Percentiles rank a stretch among this genome's conserved stretches.
Evolutionary conservation across 2,888 invertebrate species (phyloP).

Genomic region (Agonopterix subpropinquella): DNA sequence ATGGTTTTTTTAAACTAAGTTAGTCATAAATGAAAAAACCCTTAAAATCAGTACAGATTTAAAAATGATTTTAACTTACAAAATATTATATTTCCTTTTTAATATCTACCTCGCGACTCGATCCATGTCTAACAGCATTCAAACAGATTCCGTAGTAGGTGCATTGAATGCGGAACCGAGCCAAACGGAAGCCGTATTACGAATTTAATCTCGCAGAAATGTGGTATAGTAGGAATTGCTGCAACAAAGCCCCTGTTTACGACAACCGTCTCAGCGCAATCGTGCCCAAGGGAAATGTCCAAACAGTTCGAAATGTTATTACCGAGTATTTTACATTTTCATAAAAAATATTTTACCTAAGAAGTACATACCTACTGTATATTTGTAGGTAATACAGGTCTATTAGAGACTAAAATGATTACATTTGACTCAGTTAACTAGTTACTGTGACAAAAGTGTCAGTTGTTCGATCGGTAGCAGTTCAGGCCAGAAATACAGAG

Average conservation of each 20-base stretch:
- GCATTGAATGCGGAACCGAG: conserved; percentile 49
- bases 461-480: too few species aligned
- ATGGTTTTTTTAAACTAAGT: too few species aligned
- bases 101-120: conserved; percentile 13
- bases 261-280: conserved; percentile 46
- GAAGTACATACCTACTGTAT: too few species aligned
- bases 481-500: too few species aligned
- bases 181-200: conserved; percentile 61
- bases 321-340: background rate
- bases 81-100: background rate
- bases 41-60: too few species aligned
- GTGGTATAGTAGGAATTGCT: conserved; percentile 66
- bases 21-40: too few species aligned
- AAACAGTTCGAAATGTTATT: background rate
- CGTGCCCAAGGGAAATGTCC: conserved; percentile 28
- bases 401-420: too few species aligned
- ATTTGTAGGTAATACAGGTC: too few species aligned
- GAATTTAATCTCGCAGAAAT: conserved; percentile 72
- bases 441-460: too few species aligned
- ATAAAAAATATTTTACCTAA: too few species aligned
- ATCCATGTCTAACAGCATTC: conserved; percentile 18
- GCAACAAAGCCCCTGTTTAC: conserved; percentile 60
- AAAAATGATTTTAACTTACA: background rate
- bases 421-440: too few species aligned
- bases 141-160: conserved; percentile 42